Base-by-base conservation (phyloP, 2,797 vertebrate genomes). In the Chloroceryle inda region DNA sequence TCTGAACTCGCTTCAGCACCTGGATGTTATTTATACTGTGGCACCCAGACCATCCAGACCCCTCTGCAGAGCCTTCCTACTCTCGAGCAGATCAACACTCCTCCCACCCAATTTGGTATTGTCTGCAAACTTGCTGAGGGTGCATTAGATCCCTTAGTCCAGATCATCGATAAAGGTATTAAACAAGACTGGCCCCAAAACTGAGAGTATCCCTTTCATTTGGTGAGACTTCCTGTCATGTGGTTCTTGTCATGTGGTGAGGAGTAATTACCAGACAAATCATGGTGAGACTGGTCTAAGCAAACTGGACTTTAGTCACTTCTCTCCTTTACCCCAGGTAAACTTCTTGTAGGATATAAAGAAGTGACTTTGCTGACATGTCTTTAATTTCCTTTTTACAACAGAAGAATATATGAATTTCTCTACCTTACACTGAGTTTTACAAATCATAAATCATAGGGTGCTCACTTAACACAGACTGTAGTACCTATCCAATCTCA, bases 291-390 rank as follows among this genome's bases (percentile, higher is more conserved):
- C 11, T 19, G 7, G 10, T 52, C 5, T n/a, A 40, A 71, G 40
- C 3, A 73, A 71, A 82, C 7, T 24, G 10, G 16, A 26, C 17
- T 38, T 59, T 10, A 15, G 9, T 33, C 14, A 29, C 71, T 75
- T 17, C 21, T 82, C 27, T 38, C 13, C 11, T 88, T 77, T 68
- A 4, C 4, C 7, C 4, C 7, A 37, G 1, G 6, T 24, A 82
- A 40, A 62, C 3, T 21, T 73, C 53, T 13, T 49, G 7, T 11
- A 50, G 23, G 9, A 9, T 12, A 72, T 37, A 55, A 83, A 85
- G 11, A 63, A 18, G 2, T 58, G 14, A 40, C 8, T 38, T 42
- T 58, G 6, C 3, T 50, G 5, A 13, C 18, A 5, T 9, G 0
- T 53, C 24, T 72, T 84, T 83, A 40, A 45, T 16, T 66, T 64